phyloP scores from a whole-genome alignment of 2,797 vertebrate genomes.

The Eleutherodactylus coqui region DNA sequence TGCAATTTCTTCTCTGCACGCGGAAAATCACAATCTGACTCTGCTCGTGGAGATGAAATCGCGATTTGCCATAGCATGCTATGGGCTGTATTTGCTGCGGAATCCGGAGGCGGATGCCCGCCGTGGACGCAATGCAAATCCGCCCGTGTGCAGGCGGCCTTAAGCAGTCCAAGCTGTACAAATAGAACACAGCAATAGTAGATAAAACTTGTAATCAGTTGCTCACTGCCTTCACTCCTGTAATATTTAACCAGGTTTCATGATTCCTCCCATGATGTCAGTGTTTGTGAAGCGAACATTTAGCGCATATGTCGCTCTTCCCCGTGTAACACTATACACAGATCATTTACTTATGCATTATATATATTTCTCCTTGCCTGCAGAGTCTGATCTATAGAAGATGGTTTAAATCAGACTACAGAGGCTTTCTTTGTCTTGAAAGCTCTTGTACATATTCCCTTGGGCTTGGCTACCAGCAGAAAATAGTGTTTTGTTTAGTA shows the following conservation, averaged over 20 bases:
- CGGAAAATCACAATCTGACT: too few relatives aligned
- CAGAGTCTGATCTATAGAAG: not conserved
- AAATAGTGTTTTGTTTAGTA: constrained; percentile 2
- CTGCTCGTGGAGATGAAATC: too few relatives aligned
- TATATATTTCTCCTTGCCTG: constrained; percentile 19
- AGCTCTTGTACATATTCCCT: constrained; percentile 33
- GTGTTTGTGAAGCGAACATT: not conserved
- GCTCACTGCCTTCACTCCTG: too few relatives aligned
- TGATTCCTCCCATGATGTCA: not conserved
- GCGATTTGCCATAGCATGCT: too few relatives aligned
- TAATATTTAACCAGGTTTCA: not conserved
- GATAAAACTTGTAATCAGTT: not conserved
- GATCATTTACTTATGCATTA: constrained; percentile 14
- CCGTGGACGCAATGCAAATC: too few relatives aligned
- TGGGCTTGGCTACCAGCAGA: constrained; percentile 9
- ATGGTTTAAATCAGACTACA: constrained; percentile 27
- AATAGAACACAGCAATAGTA: not conserved
- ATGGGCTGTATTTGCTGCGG: too few relatives aligned
- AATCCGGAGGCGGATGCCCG: too few relatives aligned
- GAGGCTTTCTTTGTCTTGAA: constrained; percentile 21
- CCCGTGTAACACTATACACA: not conserved
- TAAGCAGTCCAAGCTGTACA: not conserved
- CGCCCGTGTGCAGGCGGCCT: too few relatives aligned
- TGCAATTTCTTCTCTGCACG: too few relatives aligned
- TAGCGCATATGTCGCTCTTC: not conserved